A percentile compares a stretch with the other conserved stretches of the same genome.
Evolutionary conservation across 2,888 invertebrate species (phyloP).

Genomic region (Neoscelio sp.): DNA sequence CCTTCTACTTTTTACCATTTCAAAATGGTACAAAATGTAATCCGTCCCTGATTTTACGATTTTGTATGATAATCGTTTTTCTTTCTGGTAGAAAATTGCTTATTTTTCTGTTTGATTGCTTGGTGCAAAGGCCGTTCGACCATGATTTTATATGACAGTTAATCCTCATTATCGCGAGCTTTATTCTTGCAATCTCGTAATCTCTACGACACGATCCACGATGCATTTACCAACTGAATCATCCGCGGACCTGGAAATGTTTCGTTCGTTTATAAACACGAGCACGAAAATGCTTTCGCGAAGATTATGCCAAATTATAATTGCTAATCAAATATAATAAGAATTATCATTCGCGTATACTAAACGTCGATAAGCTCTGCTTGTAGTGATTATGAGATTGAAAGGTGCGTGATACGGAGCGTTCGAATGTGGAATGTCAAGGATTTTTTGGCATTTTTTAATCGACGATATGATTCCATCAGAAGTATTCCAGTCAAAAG

Average conservation of each 20-base stretch:
- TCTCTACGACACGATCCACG: conserved; percentile 61
- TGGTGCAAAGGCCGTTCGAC: conserved; percentile 28
- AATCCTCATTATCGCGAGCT: conserved; percentile 65
- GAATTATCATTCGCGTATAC: conserved; percentile 23
- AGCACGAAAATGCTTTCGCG: conserved; percentile 29
- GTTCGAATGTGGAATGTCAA: conserved; percentile 35
- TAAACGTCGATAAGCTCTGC: conserved; percentile 36
- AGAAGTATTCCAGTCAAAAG: too few relatives aligned
- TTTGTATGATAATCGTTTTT: too few relatives aligned
- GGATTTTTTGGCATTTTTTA: conserved; percentile 3
- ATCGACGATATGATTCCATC: too few relatives aligned
- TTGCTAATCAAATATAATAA: conserved; percentile 34
- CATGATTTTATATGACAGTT: conserved; percentile 56
- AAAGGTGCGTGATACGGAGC: conserved; percentile 18
- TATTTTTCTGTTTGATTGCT: too few relatives aligned
- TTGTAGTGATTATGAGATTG: conserved; percentile 39
- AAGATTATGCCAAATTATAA: conserved; percentile 56
- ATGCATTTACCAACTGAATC: conserved; percentile 53
- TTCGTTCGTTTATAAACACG: conserved; percentile 44
- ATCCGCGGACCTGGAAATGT: conserved; percentile 33
- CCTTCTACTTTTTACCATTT: too few relatives aligned
- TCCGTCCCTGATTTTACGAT: too few relatives aligned
- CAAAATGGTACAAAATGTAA: too few relatives aligned
- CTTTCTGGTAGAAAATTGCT: conserved; percentile 4
- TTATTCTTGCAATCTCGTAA: conserved; percentile 68